Evolutionary conservation across 2,113 vertebrate species (phyloP).

Genomic region (Tachuris rubrigastra): DNA sequence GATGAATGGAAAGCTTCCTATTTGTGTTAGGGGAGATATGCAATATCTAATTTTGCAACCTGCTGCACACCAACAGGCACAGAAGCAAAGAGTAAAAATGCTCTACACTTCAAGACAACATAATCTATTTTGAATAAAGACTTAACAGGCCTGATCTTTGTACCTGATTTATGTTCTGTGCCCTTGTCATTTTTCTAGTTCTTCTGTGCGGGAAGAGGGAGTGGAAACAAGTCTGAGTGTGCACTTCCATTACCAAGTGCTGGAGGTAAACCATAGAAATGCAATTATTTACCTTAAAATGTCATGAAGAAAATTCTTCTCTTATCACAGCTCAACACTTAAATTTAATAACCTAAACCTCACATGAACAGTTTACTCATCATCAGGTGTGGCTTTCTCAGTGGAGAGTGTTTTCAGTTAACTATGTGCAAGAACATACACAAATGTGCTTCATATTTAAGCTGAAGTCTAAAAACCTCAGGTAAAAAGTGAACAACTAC

Average conservation of each 20-base stretch:
- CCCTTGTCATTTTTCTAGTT: neutral
- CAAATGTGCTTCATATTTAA: neutral
- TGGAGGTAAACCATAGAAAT: neutral
- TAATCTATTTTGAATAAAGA: neutral
- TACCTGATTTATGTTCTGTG: neutral
- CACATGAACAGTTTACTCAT: neutral
- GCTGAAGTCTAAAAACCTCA: neutral
- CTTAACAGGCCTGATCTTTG: neutral
- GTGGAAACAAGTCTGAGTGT: neutral
- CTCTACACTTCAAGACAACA: neutral
- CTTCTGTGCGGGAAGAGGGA: neutral
- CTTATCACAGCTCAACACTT: neutral
- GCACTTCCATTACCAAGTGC: neutral
- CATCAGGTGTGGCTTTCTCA: neutral
- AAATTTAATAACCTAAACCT: neutral
- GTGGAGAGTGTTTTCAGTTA: neutral
- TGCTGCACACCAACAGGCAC: accelerated
- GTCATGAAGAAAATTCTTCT: neutral
- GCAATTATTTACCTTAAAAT: neutral
- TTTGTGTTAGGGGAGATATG: neutral
- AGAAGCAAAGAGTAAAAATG: neutral
- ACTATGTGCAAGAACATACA: neutral
- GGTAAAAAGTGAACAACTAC: neutral
- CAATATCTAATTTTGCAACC: neutral
- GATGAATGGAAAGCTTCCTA: neutral